A percentile compares a stretch with the other conserved stretches of the same genome.
These are phyloP conservation scores for human DNA, from an alignment of 2,113 vertebrate genomes.

Conservation along the genomic window DNA sequence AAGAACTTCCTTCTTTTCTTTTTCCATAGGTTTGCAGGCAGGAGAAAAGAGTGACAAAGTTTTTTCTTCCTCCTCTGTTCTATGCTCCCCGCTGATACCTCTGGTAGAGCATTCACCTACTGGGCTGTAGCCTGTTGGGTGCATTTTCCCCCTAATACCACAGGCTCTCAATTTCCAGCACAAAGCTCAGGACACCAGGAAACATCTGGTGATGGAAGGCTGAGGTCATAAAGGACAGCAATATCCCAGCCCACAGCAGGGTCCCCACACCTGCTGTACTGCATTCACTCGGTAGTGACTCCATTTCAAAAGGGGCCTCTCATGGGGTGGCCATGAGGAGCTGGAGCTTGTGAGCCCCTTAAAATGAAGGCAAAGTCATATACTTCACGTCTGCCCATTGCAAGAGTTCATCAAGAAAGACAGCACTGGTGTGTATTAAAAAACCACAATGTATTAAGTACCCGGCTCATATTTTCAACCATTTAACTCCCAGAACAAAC, in stretches of 20 bases:
- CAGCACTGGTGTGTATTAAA: background rate
- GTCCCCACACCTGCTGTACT: background rate
- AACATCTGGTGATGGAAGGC: background rate
- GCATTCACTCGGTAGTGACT: background rate
- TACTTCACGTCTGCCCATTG: fast-evolving
- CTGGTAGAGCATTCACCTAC: background rate
- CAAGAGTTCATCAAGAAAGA: background rate
- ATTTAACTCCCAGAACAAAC: background rate
- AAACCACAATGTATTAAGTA: background rate
- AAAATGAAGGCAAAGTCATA: background rate
- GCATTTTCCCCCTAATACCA: too few species aligned
- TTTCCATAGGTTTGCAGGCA: background rate
- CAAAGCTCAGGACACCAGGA: background rate
- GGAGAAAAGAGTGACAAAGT: background rate
- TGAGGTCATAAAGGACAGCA: background rate
- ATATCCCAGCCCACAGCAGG: background rate
- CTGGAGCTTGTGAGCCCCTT: too few species aligned
- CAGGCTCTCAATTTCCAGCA: background rate
- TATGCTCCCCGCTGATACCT: background rate
- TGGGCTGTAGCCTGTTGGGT: too few species aligned
- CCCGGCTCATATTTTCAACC: background rate
- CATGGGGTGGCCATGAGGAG: fast-evolving
- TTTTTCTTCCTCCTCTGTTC: background rate
- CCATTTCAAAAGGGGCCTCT: background rate
- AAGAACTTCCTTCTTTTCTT: background rate